A percentile compares a stretch with the other conserved stretches of the same genome.
These are phyloP conservation scores for Drosophila buzzatii DNA, from an alignment of 2,888 invertebrate species.

Conservation along the genomic window DNA sequence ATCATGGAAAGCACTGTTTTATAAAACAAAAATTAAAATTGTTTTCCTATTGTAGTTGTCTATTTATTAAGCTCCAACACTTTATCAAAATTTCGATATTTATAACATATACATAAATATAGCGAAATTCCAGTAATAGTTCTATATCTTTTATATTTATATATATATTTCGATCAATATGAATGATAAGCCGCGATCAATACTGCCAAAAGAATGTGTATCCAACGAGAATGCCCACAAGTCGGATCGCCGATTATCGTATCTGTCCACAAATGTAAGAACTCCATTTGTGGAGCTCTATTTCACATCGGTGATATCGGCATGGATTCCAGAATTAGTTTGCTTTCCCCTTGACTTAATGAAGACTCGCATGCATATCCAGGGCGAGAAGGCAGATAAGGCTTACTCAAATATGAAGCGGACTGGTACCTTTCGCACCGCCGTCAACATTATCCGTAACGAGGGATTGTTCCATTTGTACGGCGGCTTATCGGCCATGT, in stretches of 20 bases:
- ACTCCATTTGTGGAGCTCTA: conserved; percentile 33
- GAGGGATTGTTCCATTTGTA: conserved; percentile 42
- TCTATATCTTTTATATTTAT: neutral
- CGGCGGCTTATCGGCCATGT: conserved; percentile 52
- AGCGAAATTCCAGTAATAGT: neutral
- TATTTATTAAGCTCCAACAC: neutral
- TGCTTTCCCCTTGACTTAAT: conserved; percentile 49
- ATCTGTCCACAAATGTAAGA: conserved; percentile 11
- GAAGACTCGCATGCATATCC: conserved; percentile 57
- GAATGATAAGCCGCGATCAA: neutral
- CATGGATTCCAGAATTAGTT: conserved; percentile 28
- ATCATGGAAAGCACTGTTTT: neutral
- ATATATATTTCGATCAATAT: neutral
- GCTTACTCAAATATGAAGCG: neutral
- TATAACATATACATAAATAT: neutral
- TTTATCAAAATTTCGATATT: neutral
- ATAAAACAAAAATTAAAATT: neutral
- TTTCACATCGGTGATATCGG: conserved; percentile 18
- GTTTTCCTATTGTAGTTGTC: neutral
- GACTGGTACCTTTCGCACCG: conserved; percentile 38
- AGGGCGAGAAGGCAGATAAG: conserved; percentile 42
- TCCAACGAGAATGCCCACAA: accelerated
- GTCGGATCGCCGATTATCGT: neutral
- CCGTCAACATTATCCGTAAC: conserved; percentile 29
- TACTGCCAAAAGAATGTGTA: neutral